Evolutionary conservation across 1,140 invertebrate species (phyloP), one percentile per base, ranked within the genome.

Genomic region (Aplysia californica): DNA sequence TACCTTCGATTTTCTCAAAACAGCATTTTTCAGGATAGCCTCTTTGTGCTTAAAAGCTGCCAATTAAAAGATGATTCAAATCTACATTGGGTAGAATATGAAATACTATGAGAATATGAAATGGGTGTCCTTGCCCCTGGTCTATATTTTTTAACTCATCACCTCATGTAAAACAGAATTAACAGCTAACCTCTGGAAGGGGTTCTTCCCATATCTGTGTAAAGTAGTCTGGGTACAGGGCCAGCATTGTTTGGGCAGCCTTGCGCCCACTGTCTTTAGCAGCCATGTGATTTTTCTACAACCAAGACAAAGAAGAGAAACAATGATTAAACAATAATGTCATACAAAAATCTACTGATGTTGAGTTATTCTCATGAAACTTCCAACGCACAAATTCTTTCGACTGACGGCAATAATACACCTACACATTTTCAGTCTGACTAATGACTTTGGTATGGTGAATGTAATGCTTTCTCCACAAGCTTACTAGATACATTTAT

Each of bases 151-250:
- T n/a, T n/a, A n/a, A n/a, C n/a, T n/a, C n/a, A n/a, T n/a, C n/a
- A n/a, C n/a, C n/a, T n/a, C n/a, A n/a, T n/a, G n/a, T n/a, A n/a
- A n/a, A n/a, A n/a, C n/a, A n/a, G n/a, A n/a, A n/a, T n/a, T n/a
- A n/a, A n/a, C n/a, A n/a, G n/a, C n/a, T n/a, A n/a, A n/a, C n/a
- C n/a, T 70, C 68, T 50, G 68, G 44, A 6, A 70, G 26, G 18
- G 68, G 68, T 18, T 70, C 68, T 6, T 55, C 41, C 68, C 68
- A 70, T 5, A 70, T 55, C 56, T 70, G 41, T 3, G 68, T 70
- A 56, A 70, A 56, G 35, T 70, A 70, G 23, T 70, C 68, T 10
- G 68, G 68, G 35, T 50, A 50, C 50, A 70, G 6, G 20, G 68
- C 38, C n/a, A 70, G 33, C 68, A 70, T 70, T 31, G n/a, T 50